These are phyloP conservation scores for Hecatera dysodea DNA, from an alignment of 2,888 invertebrate genomes.

Conservation along the genomic window DNA sequence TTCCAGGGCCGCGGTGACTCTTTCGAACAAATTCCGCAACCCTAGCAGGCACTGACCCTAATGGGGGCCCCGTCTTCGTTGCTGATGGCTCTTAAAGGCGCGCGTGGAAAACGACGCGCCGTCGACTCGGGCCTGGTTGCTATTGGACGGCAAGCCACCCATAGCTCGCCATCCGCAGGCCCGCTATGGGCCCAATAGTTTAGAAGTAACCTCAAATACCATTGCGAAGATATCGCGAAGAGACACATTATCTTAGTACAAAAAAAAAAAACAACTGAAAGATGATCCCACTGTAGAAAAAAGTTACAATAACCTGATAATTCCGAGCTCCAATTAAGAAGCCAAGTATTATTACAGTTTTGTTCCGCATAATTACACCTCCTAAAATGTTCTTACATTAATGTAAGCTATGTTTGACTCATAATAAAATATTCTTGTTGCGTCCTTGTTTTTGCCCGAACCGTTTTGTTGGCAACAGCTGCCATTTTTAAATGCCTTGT, in stretches of 20 bases:
- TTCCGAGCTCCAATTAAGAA: background rate
- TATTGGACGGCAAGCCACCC: too few species aligned
- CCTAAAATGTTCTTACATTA: slow-evolving; percentile 43
- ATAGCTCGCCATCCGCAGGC: too few species aligned
- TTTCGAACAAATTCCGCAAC: too few species aligned
- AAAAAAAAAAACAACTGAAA: background rate
- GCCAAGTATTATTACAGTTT: slow-evolving; percentile 20
- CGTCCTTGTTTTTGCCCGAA: slow-evolving; percentile 44
- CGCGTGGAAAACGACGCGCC: too few species aligned
- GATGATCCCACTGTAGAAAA: background rate
- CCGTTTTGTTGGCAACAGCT: slow-evolving; percentile 62
- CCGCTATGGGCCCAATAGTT: too few species aligned
- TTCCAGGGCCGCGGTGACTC: too few species aligned
- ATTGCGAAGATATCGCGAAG: background rate
- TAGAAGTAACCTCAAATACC: background rate
- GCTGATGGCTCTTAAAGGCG: too few species aligned
- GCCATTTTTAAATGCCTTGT: slow-evolving; percentile 61
- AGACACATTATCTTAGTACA: background rate
- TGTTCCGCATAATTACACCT: slow-evolving; percentile 27
- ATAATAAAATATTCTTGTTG: slow-evolving; percentile 62
- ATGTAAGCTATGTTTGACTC: slow-evolving; percentile 33
- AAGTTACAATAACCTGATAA: background rate
- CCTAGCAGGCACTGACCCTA: too few species aligned
- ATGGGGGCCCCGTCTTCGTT: too few species aligned
- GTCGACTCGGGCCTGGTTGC: too few species aligned